Percentiles rank a stretch among this genome's conserved stretches.
Conservation (phyloP, 2,797 vertebrate species). For the Mionectes olivaceus region DNA sequence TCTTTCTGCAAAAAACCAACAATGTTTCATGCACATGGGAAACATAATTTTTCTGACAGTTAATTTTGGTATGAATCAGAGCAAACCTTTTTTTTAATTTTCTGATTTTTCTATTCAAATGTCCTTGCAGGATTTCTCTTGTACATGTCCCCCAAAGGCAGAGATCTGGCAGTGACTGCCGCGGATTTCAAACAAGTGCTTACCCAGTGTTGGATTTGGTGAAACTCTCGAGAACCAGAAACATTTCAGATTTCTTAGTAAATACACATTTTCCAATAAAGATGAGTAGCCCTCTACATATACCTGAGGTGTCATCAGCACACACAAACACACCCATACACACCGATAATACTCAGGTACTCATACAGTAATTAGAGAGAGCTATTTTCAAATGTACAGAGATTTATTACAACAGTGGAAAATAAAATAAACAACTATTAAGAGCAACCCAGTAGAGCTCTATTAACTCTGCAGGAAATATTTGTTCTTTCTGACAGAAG, state of each 20-base stretch:
- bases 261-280: not conserved
- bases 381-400: conserved; percentile 23
- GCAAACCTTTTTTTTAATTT: not conserved
- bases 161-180: not conserved
- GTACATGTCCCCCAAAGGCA: not conserved
- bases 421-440: conserved; percentile 61
- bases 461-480: conserved; percentile 35
- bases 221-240: not conserved
- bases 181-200: not conserved
- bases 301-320: not conserved
- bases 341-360: not conserved
- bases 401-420: conserved; percentile 33
- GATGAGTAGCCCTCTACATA: not conserved
- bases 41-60: not conserved
- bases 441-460: not conserved
- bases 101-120: not conserved
- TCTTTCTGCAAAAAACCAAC: not conserved
- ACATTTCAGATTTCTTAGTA: not conserved
- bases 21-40: not conserved
- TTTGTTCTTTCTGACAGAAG: conserved; percentile 5
- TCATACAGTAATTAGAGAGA: conserved; percentile 20
- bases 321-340: not conserved
- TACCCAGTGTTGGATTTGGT: not conserved
- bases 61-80: not conserved
- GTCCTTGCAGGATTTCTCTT: not conserved